phyloP scores from a whole-genome alignment of 30 jellyfish, hydroid and myxozoan species.

The Aurelia coerulea region DNA sequence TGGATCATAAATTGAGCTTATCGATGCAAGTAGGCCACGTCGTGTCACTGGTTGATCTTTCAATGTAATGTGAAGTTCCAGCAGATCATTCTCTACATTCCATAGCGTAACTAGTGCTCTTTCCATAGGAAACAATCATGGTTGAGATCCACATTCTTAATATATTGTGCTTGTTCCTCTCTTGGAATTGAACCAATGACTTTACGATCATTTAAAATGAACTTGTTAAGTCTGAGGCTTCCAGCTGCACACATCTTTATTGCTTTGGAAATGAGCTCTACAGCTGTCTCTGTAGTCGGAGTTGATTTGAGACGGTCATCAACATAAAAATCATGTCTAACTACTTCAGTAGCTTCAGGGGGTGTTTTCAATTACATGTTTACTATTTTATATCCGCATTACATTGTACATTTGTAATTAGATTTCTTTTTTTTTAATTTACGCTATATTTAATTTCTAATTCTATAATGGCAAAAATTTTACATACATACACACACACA shows the following conservation, averaged over 20 bases:
- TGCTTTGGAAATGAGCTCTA: not conserved
- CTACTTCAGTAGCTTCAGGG: conserved; percentile 8
- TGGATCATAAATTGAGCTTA: conserved; percentile 67
- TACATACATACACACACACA: no score
- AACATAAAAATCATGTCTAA: conserved; percentile 18
- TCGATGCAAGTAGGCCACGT: conserved; percentile 56
- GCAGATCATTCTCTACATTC: conserved; percentile 6
- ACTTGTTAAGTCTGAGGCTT: no score
- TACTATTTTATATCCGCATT: no score
- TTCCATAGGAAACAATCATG: conserved; percentile 44
- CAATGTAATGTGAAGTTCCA: not conserved
- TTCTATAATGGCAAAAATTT: no score
- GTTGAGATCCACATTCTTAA: conserved; percentile 25
- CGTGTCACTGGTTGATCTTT: conserved; percentile 39
- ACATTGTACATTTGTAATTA: no score
- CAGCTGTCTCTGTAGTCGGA: not conserved
- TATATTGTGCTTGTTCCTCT: conserved; percentile 32
- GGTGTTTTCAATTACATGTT: conserved; percentile 30
- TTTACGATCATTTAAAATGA: no score
- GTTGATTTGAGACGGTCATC: conserved; percentile 43
- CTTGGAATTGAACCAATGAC: not conserved
- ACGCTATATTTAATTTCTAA: no score
- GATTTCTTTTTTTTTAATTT: no score
- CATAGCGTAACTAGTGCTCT: conserved; percentile 45
- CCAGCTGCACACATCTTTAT: no score